Conservation (phyloP, 1,140 invertebrate genomes). For the Pygmarrhopalites habei region DNA sequence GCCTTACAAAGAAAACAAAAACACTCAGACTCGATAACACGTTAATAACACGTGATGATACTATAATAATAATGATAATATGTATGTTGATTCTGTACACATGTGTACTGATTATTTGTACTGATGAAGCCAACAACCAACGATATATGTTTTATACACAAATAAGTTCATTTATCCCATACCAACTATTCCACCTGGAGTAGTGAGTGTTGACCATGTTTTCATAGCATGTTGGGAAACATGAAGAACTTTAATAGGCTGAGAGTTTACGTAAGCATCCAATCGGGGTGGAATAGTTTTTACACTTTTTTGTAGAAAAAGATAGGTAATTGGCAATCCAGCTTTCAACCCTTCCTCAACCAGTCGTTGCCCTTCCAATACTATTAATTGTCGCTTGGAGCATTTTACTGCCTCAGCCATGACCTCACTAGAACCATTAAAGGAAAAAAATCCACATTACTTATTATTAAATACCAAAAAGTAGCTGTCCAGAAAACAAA, state of each 20-base stretch:
- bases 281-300: slow-evolving; percentile 16
- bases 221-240: slow-evolving; percentile 67
- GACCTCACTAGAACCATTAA: slow-evolving; percentile 54
- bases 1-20: slow-evolving; percentile 49
- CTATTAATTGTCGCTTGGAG: slow-evolving; percentile 53
- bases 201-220: slow-evolving; percentile 71
- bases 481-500: no score
- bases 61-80: no score
- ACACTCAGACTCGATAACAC: no score
- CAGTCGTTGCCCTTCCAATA: slow-evolving; percentile 71
- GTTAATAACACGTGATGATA: no score
- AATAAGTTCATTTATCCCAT: no score
- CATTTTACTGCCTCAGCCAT: slow-evolving; percentile 56
- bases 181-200: slow-evolving; percentile 74
- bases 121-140: no score
- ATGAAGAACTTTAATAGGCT: slow-evolving; percentile 51
- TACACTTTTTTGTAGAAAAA: slow-evolving; percentile 55
- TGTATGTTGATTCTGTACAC: no score
- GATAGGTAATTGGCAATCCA: slow-evolving; percentile 54
- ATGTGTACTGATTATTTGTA: no score
- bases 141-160: no score
- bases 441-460: slow-evolving; percentile 7
- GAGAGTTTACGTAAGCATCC: slow-evolving; percentile 34
- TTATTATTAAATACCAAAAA: no score
- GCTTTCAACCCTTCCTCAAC: slow-evolving; percentile 69